phyloP scores from a whole-genome alignment of 2,113 vertebrate genomes.

The Bothrops jararaca region DNA sequence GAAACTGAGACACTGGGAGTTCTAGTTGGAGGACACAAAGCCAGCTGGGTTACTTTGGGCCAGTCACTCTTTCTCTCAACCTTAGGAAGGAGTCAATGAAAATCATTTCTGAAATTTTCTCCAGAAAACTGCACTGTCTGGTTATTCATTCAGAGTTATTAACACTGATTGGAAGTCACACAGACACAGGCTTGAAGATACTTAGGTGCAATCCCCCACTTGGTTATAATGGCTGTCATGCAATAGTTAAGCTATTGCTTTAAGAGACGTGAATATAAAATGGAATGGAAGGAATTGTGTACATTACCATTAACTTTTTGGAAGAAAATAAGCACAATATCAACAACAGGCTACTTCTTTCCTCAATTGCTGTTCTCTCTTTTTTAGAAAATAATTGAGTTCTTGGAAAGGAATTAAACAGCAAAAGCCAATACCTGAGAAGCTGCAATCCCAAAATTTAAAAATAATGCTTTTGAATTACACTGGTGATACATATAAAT shows the following conservation, averaged over 20 bases:
- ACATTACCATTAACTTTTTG: background rate
- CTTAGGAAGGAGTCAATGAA: background rate
- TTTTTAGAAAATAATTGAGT: background rate
- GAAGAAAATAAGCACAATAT: background rate
- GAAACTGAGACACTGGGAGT: background rate
- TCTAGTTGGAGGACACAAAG: background rate
- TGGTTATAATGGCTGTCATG: background rate
- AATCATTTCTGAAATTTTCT: background rate
- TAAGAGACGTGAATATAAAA: background rate
- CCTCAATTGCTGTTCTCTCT: background rate
- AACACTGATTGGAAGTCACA: background rate
- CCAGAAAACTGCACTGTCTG: background rate
- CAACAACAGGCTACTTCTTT: background rate
- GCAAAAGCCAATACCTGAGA: background rate
- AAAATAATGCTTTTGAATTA: background rate
- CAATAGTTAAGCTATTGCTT: background rate
- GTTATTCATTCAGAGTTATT: background rate
- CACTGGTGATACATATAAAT: background rate
- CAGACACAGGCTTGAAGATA: background rate
- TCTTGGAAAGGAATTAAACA: background rate
- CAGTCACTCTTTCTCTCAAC: background rate
- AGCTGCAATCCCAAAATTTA: background rate
- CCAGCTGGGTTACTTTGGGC: background rate
- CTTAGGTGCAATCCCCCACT: background rate
- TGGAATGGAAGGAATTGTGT: background rate